A percentile compares a stretch with the other conserved stretches of the same genome.
Evolutionary conservation across 2,888 invertebrate species (phyloP).

Genomic region (Lamproptera curius): DNA sequence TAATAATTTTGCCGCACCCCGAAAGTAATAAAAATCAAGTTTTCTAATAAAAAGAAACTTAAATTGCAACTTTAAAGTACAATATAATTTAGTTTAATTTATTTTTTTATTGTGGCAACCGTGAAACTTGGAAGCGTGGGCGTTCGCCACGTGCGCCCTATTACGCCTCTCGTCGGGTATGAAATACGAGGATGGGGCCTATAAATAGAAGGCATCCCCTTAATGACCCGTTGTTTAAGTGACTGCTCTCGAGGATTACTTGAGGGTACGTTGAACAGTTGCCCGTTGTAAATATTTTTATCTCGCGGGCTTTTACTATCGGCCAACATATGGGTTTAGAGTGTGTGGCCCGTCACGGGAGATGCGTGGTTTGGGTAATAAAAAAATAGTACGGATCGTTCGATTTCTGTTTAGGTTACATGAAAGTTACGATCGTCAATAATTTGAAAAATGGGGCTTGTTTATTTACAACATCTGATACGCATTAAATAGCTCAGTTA

Average conservation of each 20-base stretch:
- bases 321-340: conserved; percentile 31
- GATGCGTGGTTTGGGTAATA: conserved; percentile 25
- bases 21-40: too few relatives aligned
- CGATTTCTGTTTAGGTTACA: conserved; percentile 8
- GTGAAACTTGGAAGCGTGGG: conserved; percentile 15
- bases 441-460: conserved; percentile 10
- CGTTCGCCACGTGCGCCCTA: conserved; percentile 61
- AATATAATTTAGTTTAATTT: too few relatives aligned
- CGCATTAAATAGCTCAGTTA: too few relatives aligned
- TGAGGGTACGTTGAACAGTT: conserved; percentile 34
- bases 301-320: conserved; percentile 36
- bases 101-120: conserved; percentile 16
- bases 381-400: conserved; percentile 18
- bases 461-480: too few relatives aligned
- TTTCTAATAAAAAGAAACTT: too few relatives aligned
- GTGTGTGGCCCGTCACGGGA: conserved; percentile 33
- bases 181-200: conserved; percentile 55
- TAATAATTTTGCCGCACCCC: too few relatives aligned
- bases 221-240: conserved; percentile 64
- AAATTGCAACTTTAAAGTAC: too few relatives aligned
- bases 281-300: conserved; percentile 44
- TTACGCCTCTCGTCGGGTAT: conserved; percentile 61
- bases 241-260: conserved; percentile 34
- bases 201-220: conserved; percentile 55
- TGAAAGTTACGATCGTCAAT: conserved; percentile 10